phyloP scores from a whole-genome alignment of 2,113 vertebrate species.

The Marcusenius ussheri region DNA sequence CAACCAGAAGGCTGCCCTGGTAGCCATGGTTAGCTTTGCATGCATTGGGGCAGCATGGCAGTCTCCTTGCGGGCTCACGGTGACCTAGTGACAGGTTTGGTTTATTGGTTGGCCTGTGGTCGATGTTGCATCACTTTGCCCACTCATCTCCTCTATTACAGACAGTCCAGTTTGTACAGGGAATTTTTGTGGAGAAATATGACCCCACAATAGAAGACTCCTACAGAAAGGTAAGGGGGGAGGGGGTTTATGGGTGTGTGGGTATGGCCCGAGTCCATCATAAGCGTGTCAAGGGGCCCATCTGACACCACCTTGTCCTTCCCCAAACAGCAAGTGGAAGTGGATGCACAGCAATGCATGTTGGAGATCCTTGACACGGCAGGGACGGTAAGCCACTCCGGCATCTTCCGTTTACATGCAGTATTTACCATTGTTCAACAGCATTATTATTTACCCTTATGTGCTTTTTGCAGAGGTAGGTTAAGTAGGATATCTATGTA shows the following conservation, averaged over 20 bases:
- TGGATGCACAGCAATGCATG: slow-evolving; percentile 97
- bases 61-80: neutral
- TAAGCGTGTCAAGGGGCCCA: neutral
- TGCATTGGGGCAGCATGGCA: neutral
- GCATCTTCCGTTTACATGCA: neutral
- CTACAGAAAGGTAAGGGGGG: slow-evolving; percentile 85
- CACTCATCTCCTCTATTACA: slow-evolving; percentile 42
- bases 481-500: neutral
- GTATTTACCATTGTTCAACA: neutral
- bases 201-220: slow-evolving; percentile 99
- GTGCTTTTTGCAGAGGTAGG: neutral
- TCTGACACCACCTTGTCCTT: slow-evolving; percentile 17
- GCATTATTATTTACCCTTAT: neutral
- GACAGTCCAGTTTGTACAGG: slow-evolving; percentile 99
- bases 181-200: slow-evolving; percentile 99
- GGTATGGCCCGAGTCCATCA: neutral
- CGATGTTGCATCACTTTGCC: neutral
- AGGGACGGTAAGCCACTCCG: slow-evolving; percentile 77
- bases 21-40: neutral
- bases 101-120: neutral
- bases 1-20: neutral
- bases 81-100: neutral
- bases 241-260: neutral
- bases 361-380: slow-evolving; percentile 97
- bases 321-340: slow-evolving; percentile 85